A percentile compares a stretch with the other conserved stretches of the same genome.
phyloP scores from a whole-genome alignment of 2,888 invertebrate genomes.

The Pseudoips prasinana region DNA sequence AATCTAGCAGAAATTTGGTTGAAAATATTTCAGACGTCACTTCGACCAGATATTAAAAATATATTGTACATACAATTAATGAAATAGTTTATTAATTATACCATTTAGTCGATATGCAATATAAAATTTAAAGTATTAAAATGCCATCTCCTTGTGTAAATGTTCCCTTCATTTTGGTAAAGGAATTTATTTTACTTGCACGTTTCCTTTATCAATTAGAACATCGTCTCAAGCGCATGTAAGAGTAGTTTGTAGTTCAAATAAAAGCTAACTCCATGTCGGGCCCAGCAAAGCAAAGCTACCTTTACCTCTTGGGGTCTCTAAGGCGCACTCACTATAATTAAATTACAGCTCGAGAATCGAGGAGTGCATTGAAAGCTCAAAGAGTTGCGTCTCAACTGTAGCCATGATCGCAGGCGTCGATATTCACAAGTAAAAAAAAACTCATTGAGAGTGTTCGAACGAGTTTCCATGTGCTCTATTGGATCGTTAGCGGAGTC shows the following conservation, averaged over 20 bases:
- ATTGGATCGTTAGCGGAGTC: constrained; percentile 4
- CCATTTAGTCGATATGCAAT: too few relatives aligned
- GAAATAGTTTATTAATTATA: too few relatives aligned
- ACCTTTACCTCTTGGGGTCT: constrained; percentile 53
- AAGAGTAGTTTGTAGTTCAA: constrained; percentile 22
- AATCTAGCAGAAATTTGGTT: too few relatives aligned
- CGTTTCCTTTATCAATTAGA: constrained; percentile 18
- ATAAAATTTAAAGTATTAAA: too few relatives aligned
- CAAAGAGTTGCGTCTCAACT: constrained; percentile 37
- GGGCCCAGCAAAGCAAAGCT: constrained; percentile 41
- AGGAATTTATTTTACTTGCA: too few relatives aligned
- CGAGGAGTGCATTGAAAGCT: constrained; percentile 45
- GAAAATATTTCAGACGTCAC: too few relatives aligned
- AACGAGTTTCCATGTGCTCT: constrained; percentile 8
- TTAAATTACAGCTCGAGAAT: constrained; percentile 62
- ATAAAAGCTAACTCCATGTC: constrained; percentile 40
- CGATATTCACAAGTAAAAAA: constrained; percentile 19
- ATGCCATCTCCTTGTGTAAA: too few relatives aligned
- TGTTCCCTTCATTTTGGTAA: too few relatives aligned
- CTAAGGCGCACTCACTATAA: constrained; percentile 63
- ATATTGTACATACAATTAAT: too few relatives aligned
- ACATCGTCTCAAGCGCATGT: constrained; percentile 21
- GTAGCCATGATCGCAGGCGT: constrained; percentile 19
- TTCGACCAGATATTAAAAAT: too few relatives aligned
- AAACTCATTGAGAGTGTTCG: constrained; percentile 12